Evolutionary conservation across 2,797 vertebrate genomes (phyloP).

Genomic region (Gymnoscopelus braueri): DNA sequence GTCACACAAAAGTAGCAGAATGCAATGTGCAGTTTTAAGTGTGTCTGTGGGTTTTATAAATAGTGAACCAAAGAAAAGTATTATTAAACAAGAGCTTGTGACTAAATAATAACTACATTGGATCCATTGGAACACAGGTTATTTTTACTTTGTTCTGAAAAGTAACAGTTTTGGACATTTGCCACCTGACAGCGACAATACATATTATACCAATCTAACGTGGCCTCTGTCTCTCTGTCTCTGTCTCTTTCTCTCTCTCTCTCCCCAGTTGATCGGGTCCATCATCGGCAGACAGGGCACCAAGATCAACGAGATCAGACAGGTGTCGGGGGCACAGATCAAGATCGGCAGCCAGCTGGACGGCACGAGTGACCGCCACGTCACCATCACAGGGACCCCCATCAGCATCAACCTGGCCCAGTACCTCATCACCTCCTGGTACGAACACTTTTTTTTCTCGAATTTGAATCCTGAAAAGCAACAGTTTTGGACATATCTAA

Average conservation of each 20-base stretch:
- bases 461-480: slow-evolving; percentile 14
- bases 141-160: no score
- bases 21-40: no score
- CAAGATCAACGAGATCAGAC: slow-evolving; percentile 97
- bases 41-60: no score
- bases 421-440: slow-evolving; percentile 98
- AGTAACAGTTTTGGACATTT: no score
- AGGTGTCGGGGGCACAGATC: slow-evolving; percentile 96
- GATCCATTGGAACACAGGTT: no score
- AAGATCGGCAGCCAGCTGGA: slow-evolving; percentile 94
- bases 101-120: no score
- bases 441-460: slow-evolving; percentile 49
- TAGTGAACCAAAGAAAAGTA: no score
- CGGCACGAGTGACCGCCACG: slow-evolving; percentile 88
- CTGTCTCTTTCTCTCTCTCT: slow-evolving; percentile 14
- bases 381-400: slow-evolving; percentile 92
- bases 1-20: no score
- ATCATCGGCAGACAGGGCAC: slow-evolving; percentile 96
- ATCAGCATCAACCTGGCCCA: slow-evolving; percentile 96
- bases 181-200: no score
- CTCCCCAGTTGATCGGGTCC: slow-evolving; percentile 89
- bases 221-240: slow-evolving; percentile 17
- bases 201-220: background rate
- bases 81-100: no score
- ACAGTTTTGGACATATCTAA: slow-evolving; percentile 22